Evolutionary conservation across 2,888 invertebrate species (phyloP).

Genomic region (Apamea crenata): DNA sequence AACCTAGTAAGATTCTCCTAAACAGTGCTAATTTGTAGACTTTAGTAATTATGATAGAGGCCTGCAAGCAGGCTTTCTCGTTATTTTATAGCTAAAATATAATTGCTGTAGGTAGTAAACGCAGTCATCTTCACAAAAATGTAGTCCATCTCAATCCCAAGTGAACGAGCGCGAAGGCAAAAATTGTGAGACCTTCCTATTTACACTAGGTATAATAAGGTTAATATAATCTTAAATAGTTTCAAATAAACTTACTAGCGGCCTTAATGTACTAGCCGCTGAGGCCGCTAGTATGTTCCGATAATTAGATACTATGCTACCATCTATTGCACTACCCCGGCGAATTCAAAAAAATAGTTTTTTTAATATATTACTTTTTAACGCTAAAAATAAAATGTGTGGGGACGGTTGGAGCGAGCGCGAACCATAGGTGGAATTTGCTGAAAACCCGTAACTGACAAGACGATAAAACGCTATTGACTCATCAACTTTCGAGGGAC

Average conservation of each 20-base stretch:
- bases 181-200: constrained; percentile 75
- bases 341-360: constrained; percentile 84
- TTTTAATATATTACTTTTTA: constrained; percentile 75
- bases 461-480: constrained; percentile 26
- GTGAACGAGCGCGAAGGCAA: constrained; percentile 71
- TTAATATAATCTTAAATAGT: constrained; percentile 75
- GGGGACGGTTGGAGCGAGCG: constrained; percentile 47
- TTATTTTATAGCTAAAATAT: constrained; percentile 43
- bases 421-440: constrained; percentile 19
- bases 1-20: constrained; percentile 1
- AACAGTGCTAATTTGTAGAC: constrained; percentile 25
- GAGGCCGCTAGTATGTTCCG: constrained; percentile 39
- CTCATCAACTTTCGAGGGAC: constrained; percentile 24
- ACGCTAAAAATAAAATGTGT: constrained; percentile 77
- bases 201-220: constrained; percentile 79
- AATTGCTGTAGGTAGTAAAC: constrained; percentile 52
- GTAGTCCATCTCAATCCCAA: constrained; percentile 64
- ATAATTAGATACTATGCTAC: constrained; percentile 80
- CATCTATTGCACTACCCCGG: constrained; percentile 90
- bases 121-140: constrained; percentile 58
- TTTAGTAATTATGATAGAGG: not conserved
- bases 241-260: constrained; percentile 56
- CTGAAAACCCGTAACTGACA: constrained; percentile 14
- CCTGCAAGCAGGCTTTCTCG: not conserved
- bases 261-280: constrained; percentile 23